Evolutionary conservation across 2,113 vertebrate genomes (phyloP), one percentile per base, ranked within the genome.

Genomic region (Hemiscyllium ocellatum): DNA sequence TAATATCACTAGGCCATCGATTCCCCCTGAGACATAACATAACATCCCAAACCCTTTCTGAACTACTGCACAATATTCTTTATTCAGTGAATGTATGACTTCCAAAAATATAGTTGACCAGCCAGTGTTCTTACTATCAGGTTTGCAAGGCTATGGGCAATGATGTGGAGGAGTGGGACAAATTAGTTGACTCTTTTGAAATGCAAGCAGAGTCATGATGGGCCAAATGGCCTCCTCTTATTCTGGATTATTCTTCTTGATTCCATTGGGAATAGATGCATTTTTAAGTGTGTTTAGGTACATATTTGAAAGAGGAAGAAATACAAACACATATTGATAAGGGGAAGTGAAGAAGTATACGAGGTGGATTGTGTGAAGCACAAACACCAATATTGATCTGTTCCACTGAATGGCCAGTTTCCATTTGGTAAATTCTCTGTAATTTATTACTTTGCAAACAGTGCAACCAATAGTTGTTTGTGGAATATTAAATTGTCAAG

Each of bases 401-500:
- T 13, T 91, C 56, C 56, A 19, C 15, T 1, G 3, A n/a, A 20
- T 20, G 56, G 52, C 29, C 52, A 19, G 29, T 83, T 83, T 83
- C 80, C 20, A 37, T 83, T 17, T 37, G 42, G 80, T 22, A 42
- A 17, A 7, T 42, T n/a, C n/a, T 19, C 6, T 65, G 61, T 37
- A 91, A 17, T 42, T 68, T 33, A 22, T 56, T 93, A n/a, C 89
- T 37, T 93, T 66, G 89, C 12, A 37, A 66, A 66, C 87, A 93
- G 5, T 33, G 37, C 6, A 2, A 37, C 33, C 61, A 22, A 61
- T 66, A 66, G 89, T n/a, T 65, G 56, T 91, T 93, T 68, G 61
- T 68, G 33, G n/a, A 66, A 93, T 93, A 93, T 93, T 93, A 93
- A 37, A 93, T 93, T 66, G 66, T 93, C 61, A 68, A 37, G 65